Conservation (phyloP, 1,140 invertebrate species). For the Cephus cinctus region DNA sequence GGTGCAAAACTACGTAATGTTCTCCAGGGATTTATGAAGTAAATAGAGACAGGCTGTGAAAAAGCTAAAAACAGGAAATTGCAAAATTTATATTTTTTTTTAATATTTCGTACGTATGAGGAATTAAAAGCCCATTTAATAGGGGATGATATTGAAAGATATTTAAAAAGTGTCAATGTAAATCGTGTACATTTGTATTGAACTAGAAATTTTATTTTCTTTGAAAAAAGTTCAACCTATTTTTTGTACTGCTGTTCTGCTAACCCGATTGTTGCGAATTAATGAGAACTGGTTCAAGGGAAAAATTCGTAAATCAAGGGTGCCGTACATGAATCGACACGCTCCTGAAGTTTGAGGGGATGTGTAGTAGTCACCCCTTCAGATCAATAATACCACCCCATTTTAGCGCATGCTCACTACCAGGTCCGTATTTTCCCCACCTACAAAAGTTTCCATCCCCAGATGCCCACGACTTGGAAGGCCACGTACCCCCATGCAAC, state of each 20-base stretch:
- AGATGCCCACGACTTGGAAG: constrained; percentile 23
- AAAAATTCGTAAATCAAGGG: constrained; percentile 12
- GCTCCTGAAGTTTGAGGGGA: constrained; percentile 39
- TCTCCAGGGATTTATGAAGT: constrained; percentile 1
- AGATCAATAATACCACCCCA: constrained; percentile 56
- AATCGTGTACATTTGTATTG: not conserved
- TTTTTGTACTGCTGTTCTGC: not conserved
- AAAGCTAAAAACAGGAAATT: too few species aligned
- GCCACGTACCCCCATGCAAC: constrained; percentile 44
- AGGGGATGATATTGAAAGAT: too few species aligned
- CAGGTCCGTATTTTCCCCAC: constrained; percentile 8
- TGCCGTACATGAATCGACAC: constrained; percentile 30
- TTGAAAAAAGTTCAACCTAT: not conserved
- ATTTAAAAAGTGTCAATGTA: too few species aligned
- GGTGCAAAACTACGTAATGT: too few species aligned
- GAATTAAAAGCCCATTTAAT: too few species aligned
- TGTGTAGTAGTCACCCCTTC: constrained; percentile 37
- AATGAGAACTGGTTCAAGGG: not conserved
- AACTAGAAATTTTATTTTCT: not conserved
- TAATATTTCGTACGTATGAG: too few species aligned
- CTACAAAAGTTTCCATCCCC: constrained; percentile 13
- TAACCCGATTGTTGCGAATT: not conserved
- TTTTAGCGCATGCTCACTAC: constrained; percentile 41
- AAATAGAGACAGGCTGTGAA: too few species aligned
- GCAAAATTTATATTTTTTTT: too few species aligned